Evolutionary conservation across 2,113 vertebrate genomes (phyloP).

Genomic region (Lates calcarifer): DNA sequence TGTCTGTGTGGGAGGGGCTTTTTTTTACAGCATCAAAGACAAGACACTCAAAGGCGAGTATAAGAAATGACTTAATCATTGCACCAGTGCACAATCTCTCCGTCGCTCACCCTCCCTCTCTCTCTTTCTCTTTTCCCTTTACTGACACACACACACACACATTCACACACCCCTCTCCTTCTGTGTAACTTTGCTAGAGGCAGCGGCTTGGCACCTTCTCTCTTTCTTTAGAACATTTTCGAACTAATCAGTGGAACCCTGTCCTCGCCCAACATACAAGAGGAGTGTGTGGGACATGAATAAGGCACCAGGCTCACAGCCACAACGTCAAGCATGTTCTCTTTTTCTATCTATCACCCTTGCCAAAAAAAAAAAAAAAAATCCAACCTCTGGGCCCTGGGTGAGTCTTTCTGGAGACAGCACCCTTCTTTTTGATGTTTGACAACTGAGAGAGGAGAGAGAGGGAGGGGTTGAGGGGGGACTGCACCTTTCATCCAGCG

Average conservation of each 20-base stretch:
- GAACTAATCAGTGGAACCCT: slow-evolving; percentile 71
- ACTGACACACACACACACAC: slow-evolving; percentile 34
- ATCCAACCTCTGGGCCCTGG: slow-evolving; percentile 36
- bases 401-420: slow-evolving; percentile 74
- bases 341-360: slow-evolving; percentile 43
- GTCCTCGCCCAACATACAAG: slow-evolving; percentile 54
- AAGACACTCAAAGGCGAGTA: slow-evolving; percentile 69
- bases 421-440: slow-evolving; percentile 80
- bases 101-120: slow-evolving; percentile 36
- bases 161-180: slow-evolving; percentile 47
- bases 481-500: slow-evolving; percentile 75
- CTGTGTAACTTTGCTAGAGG: slow-evolving; percentile 71
- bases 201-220: slow-evolving; percentile 60
- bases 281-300: slow-evolving; percentile 57
- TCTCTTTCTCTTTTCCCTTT: slow-evolving; percentile 13
- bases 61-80: slow-evolving; percentile 79
- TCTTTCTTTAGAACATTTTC: slow-evolving; percentile 69
- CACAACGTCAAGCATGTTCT: slow-evolving; percentile 53
- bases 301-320: slow-evolving; percentile 59
- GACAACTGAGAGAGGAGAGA: slow-evolving; percentile 69
- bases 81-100: slow-evolving; percentile 50
- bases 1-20: slow-evolving; percentile 73
- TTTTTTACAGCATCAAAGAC: slow-evolving; percentile 72
- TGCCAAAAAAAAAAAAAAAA: background rate
- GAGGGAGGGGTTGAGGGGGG: slow-evolving; percentile 33